Conservation (phyloP, 2,113 vertebrate genomes). For the Paramormyrops kingsleyae region DNA sequence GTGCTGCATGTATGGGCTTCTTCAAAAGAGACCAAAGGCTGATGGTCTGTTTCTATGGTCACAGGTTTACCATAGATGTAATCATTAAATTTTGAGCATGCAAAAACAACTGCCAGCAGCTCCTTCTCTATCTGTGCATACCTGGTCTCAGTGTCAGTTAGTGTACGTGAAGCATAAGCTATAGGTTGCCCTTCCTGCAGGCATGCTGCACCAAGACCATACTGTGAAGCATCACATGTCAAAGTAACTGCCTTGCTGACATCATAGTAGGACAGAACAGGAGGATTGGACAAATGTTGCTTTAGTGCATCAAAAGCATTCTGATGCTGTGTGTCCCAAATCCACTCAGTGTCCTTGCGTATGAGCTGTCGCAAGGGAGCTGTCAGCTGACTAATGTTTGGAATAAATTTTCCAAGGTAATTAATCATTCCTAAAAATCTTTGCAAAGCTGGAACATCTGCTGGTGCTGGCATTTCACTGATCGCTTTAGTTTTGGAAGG, state of each 20-base stretch:
- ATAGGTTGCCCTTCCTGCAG: background rate
- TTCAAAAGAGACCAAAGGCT: background rate
- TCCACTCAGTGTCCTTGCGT: conserved; percentile 8
- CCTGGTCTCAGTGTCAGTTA: too few relatives aligned
- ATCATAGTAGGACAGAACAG: background rate
- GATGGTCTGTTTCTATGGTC: background rate
- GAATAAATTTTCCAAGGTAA: too few relatives aligned
- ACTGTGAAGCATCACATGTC: conserved; percentile 13
- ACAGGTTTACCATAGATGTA: conserved; percentile 1
- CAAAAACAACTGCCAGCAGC: conserved; percentile 15
- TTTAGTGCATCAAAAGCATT: conserved; percentile 8
- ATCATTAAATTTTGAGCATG: background rate
- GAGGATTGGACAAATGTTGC: conserved; percentile 1
- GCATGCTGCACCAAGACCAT: conserved; percentile 18
- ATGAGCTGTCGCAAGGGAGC: too few relatives aligned
- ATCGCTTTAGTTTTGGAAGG: conserved; percentile 18
- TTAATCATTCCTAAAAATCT: too few relatives aligned
- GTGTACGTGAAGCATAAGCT: background rate
- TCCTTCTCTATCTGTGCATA: conserved; percentile 18
- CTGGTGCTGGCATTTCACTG: conserved; percentile 9
- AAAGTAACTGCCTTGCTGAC: background rate
- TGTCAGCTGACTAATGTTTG: too few relatives aligned
- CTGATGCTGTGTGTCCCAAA: conserved; percentile 16
- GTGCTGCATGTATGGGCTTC: conserved; percentile 9
- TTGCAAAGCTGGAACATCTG: conserved; percentile 13